Conservation (phyloP, 2,888 invertebrate genomes). For the Andrena minutula region DNA sequence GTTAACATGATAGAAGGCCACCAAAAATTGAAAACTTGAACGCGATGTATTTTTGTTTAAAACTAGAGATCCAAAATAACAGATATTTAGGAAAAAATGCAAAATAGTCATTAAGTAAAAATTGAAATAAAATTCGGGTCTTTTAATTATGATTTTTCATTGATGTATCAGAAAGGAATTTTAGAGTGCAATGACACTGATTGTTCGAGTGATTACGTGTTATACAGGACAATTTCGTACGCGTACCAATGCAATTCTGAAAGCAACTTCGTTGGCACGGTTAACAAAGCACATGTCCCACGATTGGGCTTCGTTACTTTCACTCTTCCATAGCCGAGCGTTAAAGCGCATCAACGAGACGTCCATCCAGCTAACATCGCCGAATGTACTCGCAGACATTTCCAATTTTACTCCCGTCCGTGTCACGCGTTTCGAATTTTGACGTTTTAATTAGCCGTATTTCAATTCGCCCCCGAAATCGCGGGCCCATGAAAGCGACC, state of each 20-base stretch:
- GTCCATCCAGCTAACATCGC: slow-evolving; percentile 36
- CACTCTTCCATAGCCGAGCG: not conserved
- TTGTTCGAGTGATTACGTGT: not conserved
- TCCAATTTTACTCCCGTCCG: slow-evolving; percentile 10
- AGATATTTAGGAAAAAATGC: no score
- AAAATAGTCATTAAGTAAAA: no score
- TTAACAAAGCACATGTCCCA: slow-evolving; percentile 6
- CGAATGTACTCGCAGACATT: slow-evolving; percentile 20
- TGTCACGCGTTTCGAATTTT: slow-evolving; percentile 19
- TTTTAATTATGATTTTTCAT: no score
- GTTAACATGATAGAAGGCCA: no score
- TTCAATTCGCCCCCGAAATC: slow-evolving; percentile 23
- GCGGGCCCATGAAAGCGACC: not conserved
- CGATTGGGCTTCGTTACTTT: slow-evolving; percentile 27
- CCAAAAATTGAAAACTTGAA: no score
- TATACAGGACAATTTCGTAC: not conserved
- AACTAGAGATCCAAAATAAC: no score
- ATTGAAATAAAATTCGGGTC: no score
- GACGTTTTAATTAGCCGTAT: slow-evolving; percentile 40
- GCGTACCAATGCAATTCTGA: not conserved
- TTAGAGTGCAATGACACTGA: not conserved
- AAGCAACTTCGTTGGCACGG: slow-evolving; percentile 2
- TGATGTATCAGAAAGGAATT: not conserved
- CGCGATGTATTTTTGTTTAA: no score
- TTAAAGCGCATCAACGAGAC: slow-evolving; percentile 28